phyloP scores from a whole-genome alignment of 2,888 invertebrate species.

The Thysanoteuthis rhombus region DNA sequence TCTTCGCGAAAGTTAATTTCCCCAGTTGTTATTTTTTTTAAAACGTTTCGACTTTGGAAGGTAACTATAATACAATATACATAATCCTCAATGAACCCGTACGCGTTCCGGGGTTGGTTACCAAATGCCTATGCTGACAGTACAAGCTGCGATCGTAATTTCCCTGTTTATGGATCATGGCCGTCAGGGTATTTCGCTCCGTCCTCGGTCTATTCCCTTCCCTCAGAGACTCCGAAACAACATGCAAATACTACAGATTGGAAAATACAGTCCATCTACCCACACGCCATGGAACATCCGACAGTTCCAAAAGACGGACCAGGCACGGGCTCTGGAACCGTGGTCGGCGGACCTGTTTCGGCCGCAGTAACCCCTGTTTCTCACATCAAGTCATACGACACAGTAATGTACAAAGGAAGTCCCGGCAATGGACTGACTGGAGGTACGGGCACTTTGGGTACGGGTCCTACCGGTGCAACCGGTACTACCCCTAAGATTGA shows the following conservation, averaged over 20 bases:
- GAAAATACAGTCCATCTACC: conserved; percentile 30
- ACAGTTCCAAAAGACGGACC: background rate
- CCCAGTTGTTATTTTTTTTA: background rate
- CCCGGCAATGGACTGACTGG: conserved; percentile 17
- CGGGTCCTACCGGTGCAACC: background rate
- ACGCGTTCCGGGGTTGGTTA: conserved; percentile 30
- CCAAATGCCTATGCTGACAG: conserved; percentile 30
- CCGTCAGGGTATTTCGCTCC: conserved; percentile 27
- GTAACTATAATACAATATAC: background rate
- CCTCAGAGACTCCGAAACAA: conserved; percentile 28
- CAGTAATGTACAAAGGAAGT: conserved; percentile 29
- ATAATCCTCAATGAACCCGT: conserved; percentile 26
- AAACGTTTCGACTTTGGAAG: background rate
- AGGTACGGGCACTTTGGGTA: conserved; percentile 1
- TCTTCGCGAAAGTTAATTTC: background rate
- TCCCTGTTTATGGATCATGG: conserved; percentile 31
- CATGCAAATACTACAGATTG: conserved; percentile 24
- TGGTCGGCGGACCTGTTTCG: background rate
- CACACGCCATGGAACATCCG: conserved; percentile 23
- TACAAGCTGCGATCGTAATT: conserved; percentile 28
- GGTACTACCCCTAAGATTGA: background rate
- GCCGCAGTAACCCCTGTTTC: conserved; percentile 15
- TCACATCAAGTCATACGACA: conserved; percentile 30
- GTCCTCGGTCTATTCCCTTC: conserved; percentile 29
- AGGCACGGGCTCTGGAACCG: background rate